Evolutionary conservation across 2,113 vertebrate species (phyloP).

Genomic region (Tragelaphus imberbis): DNA sequence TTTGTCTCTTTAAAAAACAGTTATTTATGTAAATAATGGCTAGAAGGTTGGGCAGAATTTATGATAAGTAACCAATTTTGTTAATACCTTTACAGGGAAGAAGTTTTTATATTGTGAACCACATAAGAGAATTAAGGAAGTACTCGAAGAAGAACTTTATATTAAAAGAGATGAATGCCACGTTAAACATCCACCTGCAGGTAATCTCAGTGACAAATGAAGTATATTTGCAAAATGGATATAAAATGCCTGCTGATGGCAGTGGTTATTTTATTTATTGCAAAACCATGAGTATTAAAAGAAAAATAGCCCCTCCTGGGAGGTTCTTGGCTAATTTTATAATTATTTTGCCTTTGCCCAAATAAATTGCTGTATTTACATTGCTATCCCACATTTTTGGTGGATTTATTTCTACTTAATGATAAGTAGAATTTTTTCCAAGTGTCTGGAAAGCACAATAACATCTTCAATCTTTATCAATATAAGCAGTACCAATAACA

Average conservation of each 20-base stretch:
- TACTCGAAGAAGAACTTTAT: constrained; percentile 79
- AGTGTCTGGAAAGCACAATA: background rate
- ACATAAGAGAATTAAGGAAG: constrained; percentile 80
- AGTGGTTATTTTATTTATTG: background rate
- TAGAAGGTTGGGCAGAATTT: background rate
- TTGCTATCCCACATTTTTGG: background rate
- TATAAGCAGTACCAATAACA: background rate
- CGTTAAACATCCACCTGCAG: constrained; percentile 74
- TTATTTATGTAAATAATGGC: background rate
- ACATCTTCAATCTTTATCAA: background rate
- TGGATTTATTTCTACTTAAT: background rate
- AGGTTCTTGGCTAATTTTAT: background rate
- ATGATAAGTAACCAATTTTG: background rate
- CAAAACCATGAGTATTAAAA: background rate
- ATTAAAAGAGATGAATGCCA: constrained; percentile 74
- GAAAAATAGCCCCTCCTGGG: background rate
- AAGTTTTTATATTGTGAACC: constrained; percentile 76
- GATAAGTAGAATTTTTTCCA: background rate
- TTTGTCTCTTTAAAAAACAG: background rate
- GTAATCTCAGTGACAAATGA: constrained; percentile 58
- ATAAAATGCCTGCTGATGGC: background rate
- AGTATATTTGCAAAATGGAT: background rate
- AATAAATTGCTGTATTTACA: background rate
- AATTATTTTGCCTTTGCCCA: background rate
- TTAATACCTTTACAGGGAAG: constrained; percentile 67